Evolutionary conservation across 92 coral and sea anemone genomes (phyloP).

Genomic region (Scolanthus callimorphus): DNA sequence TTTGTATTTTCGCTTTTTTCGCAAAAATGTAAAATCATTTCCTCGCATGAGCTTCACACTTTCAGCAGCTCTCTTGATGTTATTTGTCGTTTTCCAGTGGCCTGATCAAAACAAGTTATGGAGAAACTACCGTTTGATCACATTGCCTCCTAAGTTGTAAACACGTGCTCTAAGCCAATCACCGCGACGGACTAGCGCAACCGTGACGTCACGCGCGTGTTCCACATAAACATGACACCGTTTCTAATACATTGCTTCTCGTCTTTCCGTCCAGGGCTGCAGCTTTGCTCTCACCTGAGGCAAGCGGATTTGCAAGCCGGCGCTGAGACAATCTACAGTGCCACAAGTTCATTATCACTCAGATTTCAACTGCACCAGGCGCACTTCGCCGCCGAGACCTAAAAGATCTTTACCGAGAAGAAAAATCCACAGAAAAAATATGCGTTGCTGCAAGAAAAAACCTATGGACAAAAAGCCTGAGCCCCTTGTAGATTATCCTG

Average conservation of each 20-base stretch:
- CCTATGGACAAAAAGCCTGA: conserved; percentile 58
- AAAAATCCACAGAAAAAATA: background rate
- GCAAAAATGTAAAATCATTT: background rate
- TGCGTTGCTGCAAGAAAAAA: conserved; percentile 80
- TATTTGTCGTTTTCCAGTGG: conserved; percentile 1
- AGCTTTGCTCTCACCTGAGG: too few relatives aligned
- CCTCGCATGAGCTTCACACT: conserved; percentile 1
- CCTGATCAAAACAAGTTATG: conserved; percentile 18
- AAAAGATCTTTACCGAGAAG: background rate
- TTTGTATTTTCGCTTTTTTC: too few relatives aligned
- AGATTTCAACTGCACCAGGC: background rate
- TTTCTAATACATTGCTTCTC: too few relatives aligned
- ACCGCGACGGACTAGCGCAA: conserved; percentile 30
- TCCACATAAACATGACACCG: background rate
- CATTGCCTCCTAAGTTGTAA: conserved; percentile 5
- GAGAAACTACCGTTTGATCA: conserved; percentile 46
- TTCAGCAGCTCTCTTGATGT: background rate
- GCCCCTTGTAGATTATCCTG: conserved; percentile 76
- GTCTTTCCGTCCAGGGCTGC: too few relatives aligned
- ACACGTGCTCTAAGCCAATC: conserved; percentile 52
- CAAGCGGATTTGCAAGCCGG: too few relatives aligned
- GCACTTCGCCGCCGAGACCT: background rate
- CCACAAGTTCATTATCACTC: too few relatives aligned
- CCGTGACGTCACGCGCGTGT: conserved; percentile 26
- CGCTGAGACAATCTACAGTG: too few relatives aligned